phyloP scores from a whole-genome alignment of 2,888 invertebrate genomes.

The Dione juno region DNA sequence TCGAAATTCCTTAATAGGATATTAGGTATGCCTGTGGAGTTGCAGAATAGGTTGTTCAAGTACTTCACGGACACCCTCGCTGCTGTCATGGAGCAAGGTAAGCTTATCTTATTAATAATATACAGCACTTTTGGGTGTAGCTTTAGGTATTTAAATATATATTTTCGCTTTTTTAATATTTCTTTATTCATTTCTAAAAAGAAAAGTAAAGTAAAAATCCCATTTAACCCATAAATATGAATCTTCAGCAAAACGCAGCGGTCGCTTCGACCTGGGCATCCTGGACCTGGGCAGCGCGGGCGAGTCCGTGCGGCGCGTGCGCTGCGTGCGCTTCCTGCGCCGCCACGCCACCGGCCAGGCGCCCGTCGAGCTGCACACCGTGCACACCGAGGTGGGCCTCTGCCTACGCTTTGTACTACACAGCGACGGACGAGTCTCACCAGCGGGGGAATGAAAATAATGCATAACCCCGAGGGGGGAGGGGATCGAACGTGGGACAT shows the following conservation, averaged over 20 bases:
- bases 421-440: too few relatives aligned
- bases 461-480: too few relatives aligned
- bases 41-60: conserved; percentile 98
- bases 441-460: too few relatives aligned
- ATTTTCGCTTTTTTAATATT: too few relatives aligned
- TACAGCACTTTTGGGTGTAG: too few relatives aligned
- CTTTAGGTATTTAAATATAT: too few relatives aligned
- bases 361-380: conserved; percentile 95
- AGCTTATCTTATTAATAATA: conserved; percentile 55
- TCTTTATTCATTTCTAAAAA: too few relatives aligned
- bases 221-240: background rate
- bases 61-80: conserved; percentile 98
- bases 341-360: conserved; percentile 96
- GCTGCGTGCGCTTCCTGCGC: conserved; percentile 92
- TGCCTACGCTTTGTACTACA: too few relatives aligned
- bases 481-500: too few relatives aligned
- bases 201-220: too few relatives aligned
- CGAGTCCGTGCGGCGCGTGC: conserved; percentile 94
- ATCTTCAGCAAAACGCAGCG: conserved; percentile 92
- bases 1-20: conserved; percentile 99
- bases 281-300: conserved; percentile 95
- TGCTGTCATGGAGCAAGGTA: conserved; percentile 96
- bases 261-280: conserved; percentile 95
- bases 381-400: conserved; percentile 93
- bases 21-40: conserved; percentile 97